Evolutionary conservation across 2,113 vertebrate species (phyloP).

Genomic region (Periophthalmus modestus): DNA sequence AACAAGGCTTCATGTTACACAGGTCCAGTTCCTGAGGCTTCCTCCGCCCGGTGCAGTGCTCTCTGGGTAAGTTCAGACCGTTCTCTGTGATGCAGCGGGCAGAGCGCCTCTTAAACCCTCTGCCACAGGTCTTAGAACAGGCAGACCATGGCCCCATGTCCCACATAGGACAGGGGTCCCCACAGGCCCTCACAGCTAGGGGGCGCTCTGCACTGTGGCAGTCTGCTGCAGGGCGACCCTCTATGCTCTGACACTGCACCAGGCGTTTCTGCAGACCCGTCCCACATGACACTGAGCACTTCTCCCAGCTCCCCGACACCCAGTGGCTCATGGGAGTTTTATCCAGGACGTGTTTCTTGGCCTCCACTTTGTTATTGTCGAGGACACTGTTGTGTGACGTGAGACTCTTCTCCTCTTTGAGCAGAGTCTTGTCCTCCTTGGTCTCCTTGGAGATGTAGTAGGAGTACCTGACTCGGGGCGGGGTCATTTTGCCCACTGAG

Average conservation of each 20-base stretch:
- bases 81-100: conserved; percentile 78
- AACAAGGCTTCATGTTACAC: conserved; percentile 86
- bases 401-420: conserved; percentile 75
- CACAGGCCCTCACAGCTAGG: conserved; percentile 78
- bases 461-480: conserved; percentile 92
- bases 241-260: conserved; percentile 83
- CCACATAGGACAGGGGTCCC: conserved; percentile 90
- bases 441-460: conserved; percentile 89
- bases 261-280: conserved; percentile 84
- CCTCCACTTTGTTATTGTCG: conserved; percentile 63
- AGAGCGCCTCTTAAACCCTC: conserved; percentile 87
- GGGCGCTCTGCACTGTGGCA: conserved; percentile 80
- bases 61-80: conserved; percentile 81
- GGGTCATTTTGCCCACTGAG: conserved; percentile 96
- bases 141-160: conserved; percentile 85
- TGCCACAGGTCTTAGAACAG: conserved; percentile 92
- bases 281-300: conserved; percentile 87
- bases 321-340: conserved; percentile 78
- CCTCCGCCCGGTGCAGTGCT: conserved; percentile 85
- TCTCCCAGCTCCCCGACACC: conserved; percentile 86
- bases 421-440: conserved; percentile 82
- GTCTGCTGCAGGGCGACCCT: conserved; percentile 73
- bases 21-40: conserved; percentile 98
- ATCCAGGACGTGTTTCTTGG: conserved; percentile 72
- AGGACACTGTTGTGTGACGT: conserved; percentile 82